Evolutionary conservation across 2,888 invertebrate genomes (phyloP).

Genomic region (Baccha elongata): DNA sequence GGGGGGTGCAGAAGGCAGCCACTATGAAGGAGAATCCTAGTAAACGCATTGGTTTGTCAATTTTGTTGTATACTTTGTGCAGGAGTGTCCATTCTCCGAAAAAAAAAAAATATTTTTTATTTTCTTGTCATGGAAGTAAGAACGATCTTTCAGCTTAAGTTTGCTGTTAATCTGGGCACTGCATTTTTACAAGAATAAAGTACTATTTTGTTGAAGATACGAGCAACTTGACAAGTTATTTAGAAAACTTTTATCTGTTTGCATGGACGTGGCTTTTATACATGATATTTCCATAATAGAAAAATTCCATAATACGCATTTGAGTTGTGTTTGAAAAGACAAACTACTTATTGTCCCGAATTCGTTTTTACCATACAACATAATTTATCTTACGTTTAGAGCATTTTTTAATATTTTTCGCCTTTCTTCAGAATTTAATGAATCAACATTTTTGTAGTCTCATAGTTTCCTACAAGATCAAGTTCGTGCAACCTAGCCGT

Average conservation of each 20-base stretch:
- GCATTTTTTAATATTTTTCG: no score
- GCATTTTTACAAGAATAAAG: slow-evolving; percentile 12
- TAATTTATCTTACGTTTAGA: no score
- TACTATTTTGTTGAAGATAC: slow-evolving; percentile 1
- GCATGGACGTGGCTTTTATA: no score
- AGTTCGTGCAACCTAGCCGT: no score
- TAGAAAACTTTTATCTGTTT: neutral
- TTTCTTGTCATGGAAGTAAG: slow-evolving; percentile 22
- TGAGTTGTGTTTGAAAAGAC: no score
- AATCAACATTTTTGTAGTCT: no score
- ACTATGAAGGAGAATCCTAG: slow-evolving; percentile 6
- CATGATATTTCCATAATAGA: no score
- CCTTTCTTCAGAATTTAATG: no score
- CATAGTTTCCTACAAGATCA: no score
- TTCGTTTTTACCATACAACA: no score
- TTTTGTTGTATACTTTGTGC: slow-evolving; percentile 32
- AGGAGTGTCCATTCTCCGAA: slow-evolving; percentile 34
- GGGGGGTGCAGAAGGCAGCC: slow-evolving; percentile 10
- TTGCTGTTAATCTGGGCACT: slow-evolving; percentile 34
- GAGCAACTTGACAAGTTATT: slow-evolving; percentile 8
- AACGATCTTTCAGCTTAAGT: slow-evolving; percentile 32
- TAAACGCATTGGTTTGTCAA: slow-evolving; percentile 33
- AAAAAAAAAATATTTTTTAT: slow-evolving; percentile 49
- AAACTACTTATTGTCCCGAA: no score
- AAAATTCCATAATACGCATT: no score